Base-by-base conservation (phyloP, 2,113 vertebrate genomes). In the Lophotis ruficrista region DNA sequence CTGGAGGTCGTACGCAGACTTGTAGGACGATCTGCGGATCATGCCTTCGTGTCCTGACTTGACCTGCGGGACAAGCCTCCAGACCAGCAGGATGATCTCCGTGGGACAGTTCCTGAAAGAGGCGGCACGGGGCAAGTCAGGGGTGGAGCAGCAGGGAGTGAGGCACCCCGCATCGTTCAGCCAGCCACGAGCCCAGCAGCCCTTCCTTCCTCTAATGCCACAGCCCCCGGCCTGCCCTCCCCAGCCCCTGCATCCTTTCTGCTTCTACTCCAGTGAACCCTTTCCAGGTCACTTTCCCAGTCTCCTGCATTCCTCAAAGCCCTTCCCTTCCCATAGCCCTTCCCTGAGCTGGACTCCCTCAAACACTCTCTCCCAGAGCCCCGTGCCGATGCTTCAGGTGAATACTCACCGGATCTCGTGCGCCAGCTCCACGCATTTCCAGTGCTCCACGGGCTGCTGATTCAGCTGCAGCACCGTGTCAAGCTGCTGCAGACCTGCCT, bases 341-440 rank as follows among this genome's bases (percentile, higher is more conserved):
- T 27, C 13, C 51, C 37, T 56, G 31, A 43, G 45, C 66, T 4
- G 3, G 41, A n/a, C 22, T 81, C 31, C 50, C 33, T 27, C 92
- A 80, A 18, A n/a, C 17, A 50, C 0, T 7, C 62, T 22, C 23
- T 57, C 58, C 54, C 85, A n/a, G 30, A 33, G 22, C 33, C n/a
- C 65, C 8, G 23, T 33, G 9, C 53, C 11, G 53, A 21, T 21
- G 18, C 27, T 72, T 18, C 38, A 30, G 51, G 47, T 38, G 27
- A 61, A 8, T 2, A 33, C 94, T 96, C 93, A 99, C 99, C 99
- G 98, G 96, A 99, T 99, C 91, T 99, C 99, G 0, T 99, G 99
- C 2, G 99, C 99, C 94, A 99, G 97, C 91, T 99, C 99, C 83
- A 99, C 98, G 33, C 99, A 99, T 93, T 99, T 99, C 99, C 99